Evolutionary conservation across 2,888 invertebrate species (phyloP).

Genomic region (Pemphredon lugubris): DNA sequence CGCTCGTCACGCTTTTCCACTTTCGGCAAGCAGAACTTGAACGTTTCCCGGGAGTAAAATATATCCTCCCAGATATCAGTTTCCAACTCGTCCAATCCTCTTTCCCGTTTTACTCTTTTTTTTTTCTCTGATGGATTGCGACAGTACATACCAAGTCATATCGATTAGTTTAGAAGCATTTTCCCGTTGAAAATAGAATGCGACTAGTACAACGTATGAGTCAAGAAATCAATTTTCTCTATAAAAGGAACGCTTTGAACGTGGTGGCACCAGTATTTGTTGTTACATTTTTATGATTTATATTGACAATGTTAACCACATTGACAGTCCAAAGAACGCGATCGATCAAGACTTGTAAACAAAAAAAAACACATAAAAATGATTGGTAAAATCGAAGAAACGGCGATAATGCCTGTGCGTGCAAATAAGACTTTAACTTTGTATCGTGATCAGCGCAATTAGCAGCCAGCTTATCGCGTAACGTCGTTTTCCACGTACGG

Average conservation of each 20-base stretch:
- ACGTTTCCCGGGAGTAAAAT: not conserved
- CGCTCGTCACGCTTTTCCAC: not conserved
- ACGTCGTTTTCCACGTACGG: constrained; percentile 32
- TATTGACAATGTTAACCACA: too few relatives aligned
- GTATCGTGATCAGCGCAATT: constrained; percentile 6
- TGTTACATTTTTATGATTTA: too few relatives aligned
- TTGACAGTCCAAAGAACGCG: not conserved
- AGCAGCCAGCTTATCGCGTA: constrained; percentile 32
- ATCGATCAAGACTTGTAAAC: not conserved
- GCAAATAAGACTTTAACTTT: not conserved
- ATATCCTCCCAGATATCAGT: not conserved
- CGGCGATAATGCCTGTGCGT: constrained; percentile 28
- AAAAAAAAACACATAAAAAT: not conserved
- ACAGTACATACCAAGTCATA: too few relatives aligned
- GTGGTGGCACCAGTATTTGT: too few relatives aligned
- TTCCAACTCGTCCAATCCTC: not conserved
- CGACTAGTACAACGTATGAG: too few relatives aligned
- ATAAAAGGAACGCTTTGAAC: too few relatives aligned
- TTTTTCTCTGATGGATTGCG: not conserved
- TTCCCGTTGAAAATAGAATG: too few relatives aligned
- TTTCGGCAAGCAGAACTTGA: not conserved
- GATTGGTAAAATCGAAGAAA: constrained; percentile 8
- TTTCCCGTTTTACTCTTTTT: not conserved
- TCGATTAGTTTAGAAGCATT: too few relatives aligned
- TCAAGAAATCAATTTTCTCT: too few relatives aligned